Evolutionary conservation across 2,113 vertebrate species (phyloP), one percentile per base, ranked within the genome.

Genomic region (Hemicordylus capensis): DNA sequence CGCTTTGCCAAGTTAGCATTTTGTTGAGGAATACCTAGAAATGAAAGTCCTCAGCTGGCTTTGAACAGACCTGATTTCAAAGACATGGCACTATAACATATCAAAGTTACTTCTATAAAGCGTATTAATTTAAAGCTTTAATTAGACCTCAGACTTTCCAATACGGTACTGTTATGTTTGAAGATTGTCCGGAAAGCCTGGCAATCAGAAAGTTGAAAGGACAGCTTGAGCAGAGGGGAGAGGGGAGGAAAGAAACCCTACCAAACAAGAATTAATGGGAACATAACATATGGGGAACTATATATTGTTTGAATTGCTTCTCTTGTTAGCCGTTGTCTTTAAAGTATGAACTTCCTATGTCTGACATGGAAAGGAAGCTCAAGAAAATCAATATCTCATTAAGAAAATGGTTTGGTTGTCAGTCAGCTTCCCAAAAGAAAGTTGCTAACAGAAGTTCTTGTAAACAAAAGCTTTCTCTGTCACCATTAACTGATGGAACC

Each of bases 371-470:
- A 73, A 91, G n/a, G 82, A 89, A 89, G 9, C 31, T 73, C 10
- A 72, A 79, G 46, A 69, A 92, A 72, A 83, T 81, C 67, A 89
- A 85, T 74, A 91, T 0, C 14, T 89, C 85, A n/a, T 84, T 93
- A 90, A 86, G 81, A 89, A 91, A 91, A 92, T 74, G 73, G 5
- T 82, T 86, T 48, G 26, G 14, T 85, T 84, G 10, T 26, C 72
- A 85, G 20, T 46, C 88, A 58, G 34, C 51, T 83, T 56, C 56
- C 63, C 46, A 81, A 91, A 89, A 42, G 1, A 64, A 83, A 89
- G 75, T 80, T 79, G 54, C 83, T 75, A 73, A 69, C 10, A 58
- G 80, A 85, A 75, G 7, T 61, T 86, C 90, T 80, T 81, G 59
- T 76, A 61, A 91, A 90, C 79, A 72, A 84, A 78, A 87, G 44